Evolutionary conservation across 2,797 vertebrate genomes (phyloP), one percentile per base, ranked within the genome.

Genomic region (Leptoclinus maculatus): DNA sequence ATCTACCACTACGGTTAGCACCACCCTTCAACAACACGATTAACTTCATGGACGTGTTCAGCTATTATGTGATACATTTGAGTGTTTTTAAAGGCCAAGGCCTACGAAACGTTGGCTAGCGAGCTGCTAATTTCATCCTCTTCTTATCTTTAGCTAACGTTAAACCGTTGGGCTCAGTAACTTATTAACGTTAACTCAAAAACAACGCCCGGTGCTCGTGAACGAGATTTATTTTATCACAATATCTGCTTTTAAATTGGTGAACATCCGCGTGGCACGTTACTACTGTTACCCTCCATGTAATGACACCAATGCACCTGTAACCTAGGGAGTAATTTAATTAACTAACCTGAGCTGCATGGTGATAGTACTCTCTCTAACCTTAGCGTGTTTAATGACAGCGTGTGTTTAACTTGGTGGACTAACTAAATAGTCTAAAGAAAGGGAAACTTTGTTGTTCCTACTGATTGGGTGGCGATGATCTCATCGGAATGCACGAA

Each of bases 51-150:
- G 2, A 47, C 7, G 29, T 23, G 70, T 69, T 58, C 1, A 21
- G 7, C 6, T 43, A 39, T 38, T 56, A 17, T 14, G 0, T 19
- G 14, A 27, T 2, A 4, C 1, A 58, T 5, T 0, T 34, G n/a
- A n/a, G 14, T 63, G 47, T 73, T 75, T 80, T 32, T 54, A 66
- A 34, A 74, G 29, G 32, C 16, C 51, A 25, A 34, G 89, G 88
- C 84, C 90, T 87, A 14, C 53, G 27, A 12, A 32, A 41, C 63
- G 56, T 41, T 63, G 64, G 84, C 77, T 86, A 88, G 87, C 78
- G 14, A 84, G 71, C 58, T 85, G 91, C 91, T 92, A 82, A 78
- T 79, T 84, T 45, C 88, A 90, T 74, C 87, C 83, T 74, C 79
- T 43, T 79, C 83, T 88, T 79, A 83, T 83, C 84, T 76, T 11